Percentiles rank a stretch among this genome's conserved stretches.
These are phyloP conservation scores for Pseudeuparius sepicola DNA, from an alignment of 2,888 invertebrate genomes.

Conservation along the genomic window DNA sequence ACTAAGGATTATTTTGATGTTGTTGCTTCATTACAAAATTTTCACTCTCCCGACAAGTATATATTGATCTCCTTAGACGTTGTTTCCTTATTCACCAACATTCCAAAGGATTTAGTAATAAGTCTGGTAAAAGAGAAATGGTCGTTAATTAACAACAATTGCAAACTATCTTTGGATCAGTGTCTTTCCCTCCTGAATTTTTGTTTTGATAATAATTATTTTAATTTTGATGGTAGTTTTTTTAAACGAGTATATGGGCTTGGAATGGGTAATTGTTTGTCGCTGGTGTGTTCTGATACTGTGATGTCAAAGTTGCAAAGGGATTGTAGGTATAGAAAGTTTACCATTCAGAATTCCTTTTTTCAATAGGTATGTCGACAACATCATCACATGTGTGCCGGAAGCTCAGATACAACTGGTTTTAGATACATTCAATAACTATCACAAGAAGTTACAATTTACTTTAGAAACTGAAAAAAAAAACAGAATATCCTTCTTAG, in stretches of 20 bases:
- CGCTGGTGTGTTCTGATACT: too few relatives aligned
- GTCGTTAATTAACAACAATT: too few relatives aligned
- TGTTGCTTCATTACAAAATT: too few relatives aligned
- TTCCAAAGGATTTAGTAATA: neutral
- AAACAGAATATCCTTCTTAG: neutral
- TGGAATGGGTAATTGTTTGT: too few relatives aligned
- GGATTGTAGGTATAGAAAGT: too few relatives aligned
- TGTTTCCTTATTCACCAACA: neutral
- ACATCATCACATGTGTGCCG: neutral
- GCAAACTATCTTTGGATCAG: too few relatives aligned
- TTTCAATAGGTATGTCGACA: neutral
- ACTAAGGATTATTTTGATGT: too few relatives aligned
- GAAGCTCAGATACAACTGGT: neutral
- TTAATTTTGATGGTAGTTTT: neutral
- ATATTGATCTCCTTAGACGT: constrained; percentile 2
- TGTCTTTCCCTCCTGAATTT: too few relatives aligned
- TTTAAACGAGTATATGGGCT: neutral
- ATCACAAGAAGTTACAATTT: constrained; percentile 1
- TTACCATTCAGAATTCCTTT: neutral
- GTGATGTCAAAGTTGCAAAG: too few relatives aligned
- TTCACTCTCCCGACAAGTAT: too few relatives aligned
- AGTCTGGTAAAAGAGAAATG: constrained; percentile 1
- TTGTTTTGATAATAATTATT: too few relatives aligned
- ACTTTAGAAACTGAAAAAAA: constrained; percentile 1
- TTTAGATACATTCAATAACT: neutral